Evolutionary conservation across 30 jellyfish, hydroid and myxozoan genomes (phyloP), one percentile per base, ranked within the genome.

Genomic region (Morbakka virulenta): DNA sequence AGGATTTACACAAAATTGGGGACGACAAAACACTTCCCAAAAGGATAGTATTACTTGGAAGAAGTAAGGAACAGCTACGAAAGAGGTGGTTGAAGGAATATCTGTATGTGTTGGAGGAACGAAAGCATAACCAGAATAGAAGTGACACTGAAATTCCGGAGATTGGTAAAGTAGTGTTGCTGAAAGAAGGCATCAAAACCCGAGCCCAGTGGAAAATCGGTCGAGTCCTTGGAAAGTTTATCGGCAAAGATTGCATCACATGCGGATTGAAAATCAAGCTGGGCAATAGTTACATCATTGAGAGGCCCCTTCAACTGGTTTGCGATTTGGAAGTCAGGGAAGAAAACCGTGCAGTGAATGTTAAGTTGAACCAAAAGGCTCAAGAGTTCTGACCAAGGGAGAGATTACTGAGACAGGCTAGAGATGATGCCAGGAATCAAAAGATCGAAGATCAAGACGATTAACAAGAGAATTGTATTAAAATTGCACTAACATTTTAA

Each of bases 321-420:
- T 72, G 84, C 84, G 76, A 72, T 50, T 72, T 72, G 50, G 84
- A 72, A 72, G 76, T 72, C 28, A 72, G 76, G 53, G 84, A 72
- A 72, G 84, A 72, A 72, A 48, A 72, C 84, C 33, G 79, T 67
- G 76, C 32, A 50, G 84, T 72, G 20, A 50, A 49, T 50, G 47
- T 12, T 51, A 22, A 72, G 52, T 41, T 72, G 73, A 72, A 72
- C 35, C 84, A 62, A 51, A 72, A 72, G 73, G 77, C 82, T 4
- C 34, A 13, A 32, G 82, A 70, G 77, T 70, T 70, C 24, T 23
- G 6, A 28, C 79, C 79, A 9, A 25, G 79, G 14, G 53, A 4
- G 24, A 4, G 21, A 4, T 2, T 29, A 22, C 72, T 62, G 33
- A 67, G 79, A 29, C 29, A 67, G 53, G 72, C 62, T 1, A 24